phyloP scores from a whole-genome alignment of 2,888 invertebrate species.

The Xanthia togata region DNA sequence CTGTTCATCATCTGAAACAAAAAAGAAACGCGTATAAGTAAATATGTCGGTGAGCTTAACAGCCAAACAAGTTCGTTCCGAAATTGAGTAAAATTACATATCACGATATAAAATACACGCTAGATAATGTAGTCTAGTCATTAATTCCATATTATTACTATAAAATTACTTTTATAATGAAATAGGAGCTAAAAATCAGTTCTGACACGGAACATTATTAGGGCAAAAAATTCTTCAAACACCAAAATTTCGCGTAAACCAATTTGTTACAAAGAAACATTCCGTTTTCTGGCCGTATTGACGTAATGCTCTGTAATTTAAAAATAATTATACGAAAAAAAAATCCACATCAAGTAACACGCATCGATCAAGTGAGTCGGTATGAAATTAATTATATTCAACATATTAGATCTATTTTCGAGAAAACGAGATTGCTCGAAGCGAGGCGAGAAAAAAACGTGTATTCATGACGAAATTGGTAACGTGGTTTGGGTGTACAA shows the following conservation, averaged over 20 bases:
- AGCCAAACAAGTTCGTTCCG: slow-evolving; percentile 70
- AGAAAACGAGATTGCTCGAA: slow-evolving; percentile 88
- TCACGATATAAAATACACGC: slow-evolving; percentile 68
- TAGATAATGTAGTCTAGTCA: slow-evolving; percentile 71
- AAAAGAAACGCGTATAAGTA: slow-evolving; percentile 70
- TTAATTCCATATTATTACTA: slow-evolving; percentile 76
- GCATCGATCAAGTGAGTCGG: slow-evolving; percentile 86
- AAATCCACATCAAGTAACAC: slow-evolving; percentile 79
- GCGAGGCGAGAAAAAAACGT: slow-evolving; percentile 82
- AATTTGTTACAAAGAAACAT: slow-evolving; percentile 77
- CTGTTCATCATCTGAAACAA: slow-evolving; percentile 85
- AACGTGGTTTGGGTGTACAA: slow-evolving; percentile 86
- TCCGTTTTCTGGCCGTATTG: slow-evolving; percentile 84
- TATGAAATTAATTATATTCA: slow-evolving; percentile 89
- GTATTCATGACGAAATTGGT: slow-evolving; percentile 88
- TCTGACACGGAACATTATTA: slow-evolving; percentile 68
- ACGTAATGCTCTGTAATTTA: slow-evolving; percentile 88
- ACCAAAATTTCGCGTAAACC: slow-evolving; percentile 84
- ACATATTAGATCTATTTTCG: slow-evolving; percentile 89
- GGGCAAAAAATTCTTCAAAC: slow-evolving; percentile 79
- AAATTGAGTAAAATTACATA: slow-evolving; percentile 76
- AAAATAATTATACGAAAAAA: slow-evolving; percentile 86
- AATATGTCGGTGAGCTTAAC: slow-evolving; percentile 62
- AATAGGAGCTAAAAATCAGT: slow-evolving; percentile 71
- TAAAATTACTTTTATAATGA: slow-evolving; percentile 82